A percentile compares a stretch with the other conserved stretches of the same genome.
These are phyloP conservation scores for Mohoua ochrocephala DNA, from an alignment of 2,113 vertebrate genomes.

Conservation along the genomic window DNA sequence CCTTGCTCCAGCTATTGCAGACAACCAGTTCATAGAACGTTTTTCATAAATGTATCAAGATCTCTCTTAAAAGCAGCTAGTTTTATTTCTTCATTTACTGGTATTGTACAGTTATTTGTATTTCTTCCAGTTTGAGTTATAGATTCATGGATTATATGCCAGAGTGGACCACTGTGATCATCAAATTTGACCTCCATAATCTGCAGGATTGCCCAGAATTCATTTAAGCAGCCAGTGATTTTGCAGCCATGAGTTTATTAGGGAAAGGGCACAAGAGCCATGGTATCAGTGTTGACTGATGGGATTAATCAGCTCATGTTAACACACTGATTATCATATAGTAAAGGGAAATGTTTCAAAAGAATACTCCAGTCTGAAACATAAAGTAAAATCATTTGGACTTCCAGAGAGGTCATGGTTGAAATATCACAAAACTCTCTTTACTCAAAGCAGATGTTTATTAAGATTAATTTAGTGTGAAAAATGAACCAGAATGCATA, in stretches of 20 bases:
- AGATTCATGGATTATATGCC: background rate
- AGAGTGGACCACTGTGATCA: background rate
- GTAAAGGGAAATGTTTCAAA: constrained; percentile 64
- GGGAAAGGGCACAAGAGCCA: constrained; percentile 5
- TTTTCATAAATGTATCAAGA: background rate
- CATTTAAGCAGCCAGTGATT: constrained; percentile 46
- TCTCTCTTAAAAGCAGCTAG: background rate
- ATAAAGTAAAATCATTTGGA: constrained; percentile 68
- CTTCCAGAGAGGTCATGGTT: constrained; percentile 73
- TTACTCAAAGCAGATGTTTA: constrained; percentile 79
- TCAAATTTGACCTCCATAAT: constrained; percentile 9
- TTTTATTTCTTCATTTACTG: constrained; percentile 8
- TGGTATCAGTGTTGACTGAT: constrained; percentile 64
- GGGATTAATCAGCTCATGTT: constrained; percentile 79
- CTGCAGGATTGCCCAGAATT: background rate
- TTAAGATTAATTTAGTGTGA: constrained; percentile 81
- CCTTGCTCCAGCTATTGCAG: background rate
- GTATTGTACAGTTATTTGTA: background rate
- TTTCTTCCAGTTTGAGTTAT: constrained; percentile 14
- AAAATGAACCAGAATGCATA: constrained; percentile 75
- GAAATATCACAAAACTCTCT: constrained; percentile 78
- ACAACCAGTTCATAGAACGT: background rate
- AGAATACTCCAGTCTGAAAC: constrained; percentile 41
- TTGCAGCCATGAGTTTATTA: constrained; percentile 39
- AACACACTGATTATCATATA: constrained; percentile 74